Evolutionary conservation across 2,797 vertebrate species (phyloP).

Genomic region (Eremophila alpestris): DNA sequence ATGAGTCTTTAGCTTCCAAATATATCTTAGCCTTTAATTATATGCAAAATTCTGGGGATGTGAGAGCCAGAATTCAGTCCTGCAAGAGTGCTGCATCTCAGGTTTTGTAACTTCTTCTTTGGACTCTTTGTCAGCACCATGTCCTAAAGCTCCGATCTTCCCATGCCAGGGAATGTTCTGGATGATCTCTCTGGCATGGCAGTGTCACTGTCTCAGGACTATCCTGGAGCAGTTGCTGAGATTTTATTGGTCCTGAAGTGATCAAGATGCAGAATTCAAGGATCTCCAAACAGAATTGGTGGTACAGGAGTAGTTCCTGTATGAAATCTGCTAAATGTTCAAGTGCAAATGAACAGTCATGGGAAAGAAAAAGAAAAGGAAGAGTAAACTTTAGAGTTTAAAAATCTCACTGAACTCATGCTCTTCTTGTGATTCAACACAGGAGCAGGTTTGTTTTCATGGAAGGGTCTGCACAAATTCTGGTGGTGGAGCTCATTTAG

Average conservation of each 20-base stretch:
- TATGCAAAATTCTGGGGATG: background rate
- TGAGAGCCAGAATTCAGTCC: background rate
- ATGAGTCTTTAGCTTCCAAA: background rate
- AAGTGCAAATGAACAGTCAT: background rate
- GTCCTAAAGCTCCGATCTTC: background rate
- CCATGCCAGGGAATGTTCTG: background rate
- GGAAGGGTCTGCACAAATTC: background rate
- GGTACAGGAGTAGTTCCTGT: background rate
- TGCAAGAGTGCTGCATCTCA: background rate
- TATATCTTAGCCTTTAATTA: background rate
- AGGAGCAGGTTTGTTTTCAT: background rate
- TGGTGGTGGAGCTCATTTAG: background rate
- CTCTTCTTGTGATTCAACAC: background rate
- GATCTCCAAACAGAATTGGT: fast-evolving
- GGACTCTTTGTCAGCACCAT: fast-evolving
- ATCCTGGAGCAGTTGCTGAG: background rate
- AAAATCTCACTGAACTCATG: background rate
- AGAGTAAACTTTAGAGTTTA: background rate
- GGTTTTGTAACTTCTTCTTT: background rate
- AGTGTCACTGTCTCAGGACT: background rate
- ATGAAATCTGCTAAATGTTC: background rate
- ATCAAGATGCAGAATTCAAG: background rate
- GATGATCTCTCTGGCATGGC: background rate
- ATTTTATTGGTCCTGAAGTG: background rate
- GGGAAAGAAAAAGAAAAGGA: background rate